Conservation (phyloP, 2,113 vertebrate genomes). For the Crotophaga sulcirostris region DNA sequence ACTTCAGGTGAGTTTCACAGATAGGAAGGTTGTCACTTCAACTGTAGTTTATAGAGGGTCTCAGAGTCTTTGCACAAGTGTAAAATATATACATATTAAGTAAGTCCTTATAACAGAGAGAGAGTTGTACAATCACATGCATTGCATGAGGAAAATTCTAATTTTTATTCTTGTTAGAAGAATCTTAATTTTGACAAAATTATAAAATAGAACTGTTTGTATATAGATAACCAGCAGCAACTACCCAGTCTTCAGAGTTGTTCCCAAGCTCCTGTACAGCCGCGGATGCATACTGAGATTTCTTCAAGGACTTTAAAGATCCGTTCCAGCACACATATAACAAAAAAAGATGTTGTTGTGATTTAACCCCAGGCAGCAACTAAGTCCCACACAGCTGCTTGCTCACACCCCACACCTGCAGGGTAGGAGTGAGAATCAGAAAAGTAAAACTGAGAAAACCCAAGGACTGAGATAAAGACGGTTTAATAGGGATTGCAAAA, state of each 20-base stretch:
- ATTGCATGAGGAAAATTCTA: neutral
- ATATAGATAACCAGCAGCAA: neutral
- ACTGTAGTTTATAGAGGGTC: neutral
- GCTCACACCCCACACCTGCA: no score
- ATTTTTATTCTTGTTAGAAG: neutral
- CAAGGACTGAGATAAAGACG: no score
- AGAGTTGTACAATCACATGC: neutral
- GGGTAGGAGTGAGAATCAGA: no score
- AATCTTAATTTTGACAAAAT: neutral
- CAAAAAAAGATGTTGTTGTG: neutral
- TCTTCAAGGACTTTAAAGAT: neutral
- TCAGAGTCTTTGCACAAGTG: neutral
- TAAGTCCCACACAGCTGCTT: no score
- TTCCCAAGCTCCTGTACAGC: neutral
- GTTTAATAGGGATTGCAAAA: no score
- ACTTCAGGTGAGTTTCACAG: neutral
- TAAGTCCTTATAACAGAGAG: neutral
- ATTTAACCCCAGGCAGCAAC: no score
- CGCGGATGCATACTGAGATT: neutral
- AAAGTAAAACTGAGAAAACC: no score
- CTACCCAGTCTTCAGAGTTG: neutral
- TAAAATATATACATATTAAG: neutral
- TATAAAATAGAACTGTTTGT: neutral
- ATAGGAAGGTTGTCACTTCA: neutral
- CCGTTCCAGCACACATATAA: neutral